Evolutionary conservation across 2,113 vertebrate genomes (phyloP).

Genomic region (Laticauda colubrina): DNA sequence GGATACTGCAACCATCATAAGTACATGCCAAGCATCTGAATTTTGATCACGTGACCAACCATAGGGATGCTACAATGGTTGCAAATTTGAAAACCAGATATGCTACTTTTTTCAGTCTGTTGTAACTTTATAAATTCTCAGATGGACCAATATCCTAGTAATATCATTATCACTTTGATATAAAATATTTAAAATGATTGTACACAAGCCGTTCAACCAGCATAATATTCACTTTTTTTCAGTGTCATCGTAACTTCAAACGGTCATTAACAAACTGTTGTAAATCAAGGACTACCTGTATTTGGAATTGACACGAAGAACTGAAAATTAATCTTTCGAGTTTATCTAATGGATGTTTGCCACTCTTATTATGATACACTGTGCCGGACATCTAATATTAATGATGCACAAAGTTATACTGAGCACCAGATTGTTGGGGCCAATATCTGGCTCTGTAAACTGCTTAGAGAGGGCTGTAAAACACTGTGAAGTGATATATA

Average conservation of each 20-base stretch:
- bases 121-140: neutral
- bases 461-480: too few species aligned
- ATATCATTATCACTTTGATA: neutral
- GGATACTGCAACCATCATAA: too few species aligned
- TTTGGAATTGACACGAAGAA: neutral
- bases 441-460: too few species aligned
- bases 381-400: slow-evolving; percentile 52
- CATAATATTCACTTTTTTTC: neutral
- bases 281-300: neutral
- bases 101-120: neutral
- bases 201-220: neutral
- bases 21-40: neutral
- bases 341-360: slow-evolving; percentile 49
- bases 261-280: neutral
- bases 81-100: neutral
- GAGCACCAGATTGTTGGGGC: too few species aligned
- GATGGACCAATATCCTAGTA: neutral
- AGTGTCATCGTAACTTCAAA: neutral
- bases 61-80: neutral
- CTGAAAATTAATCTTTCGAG: neutral
- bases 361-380: slow-evolving; percentile 46
- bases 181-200: neutral
- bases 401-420: slow-evolving; percentile 49
- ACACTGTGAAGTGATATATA: too few species aligned
- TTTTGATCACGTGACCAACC: neutral